Evolutionary conservation across 2,888 invertebrate genomes (phyloP).

Genomic region (Carcina quercana): DNA sequence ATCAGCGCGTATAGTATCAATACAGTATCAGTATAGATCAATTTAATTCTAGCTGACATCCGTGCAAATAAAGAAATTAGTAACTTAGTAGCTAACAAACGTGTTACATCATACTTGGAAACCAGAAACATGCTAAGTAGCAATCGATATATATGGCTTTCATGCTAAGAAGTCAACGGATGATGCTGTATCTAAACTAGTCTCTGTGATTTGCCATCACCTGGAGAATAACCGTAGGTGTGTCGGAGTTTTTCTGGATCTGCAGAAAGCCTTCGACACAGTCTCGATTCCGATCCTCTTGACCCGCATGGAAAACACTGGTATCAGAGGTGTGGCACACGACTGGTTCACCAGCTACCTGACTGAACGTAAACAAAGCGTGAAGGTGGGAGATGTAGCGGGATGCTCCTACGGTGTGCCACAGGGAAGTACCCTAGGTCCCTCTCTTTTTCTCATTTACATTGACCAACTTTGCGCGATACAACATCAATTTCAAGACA

Average conservation of each 20-base stretch:
- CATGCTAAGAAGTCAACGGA: background rate
- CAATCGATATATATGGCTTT: slow-evolving; percentile 1
- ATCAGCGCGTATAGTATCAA: background rate
- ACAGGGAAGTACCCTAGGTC: slow-evolving; percentile 1
- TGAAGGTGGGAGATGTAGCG: background rate
- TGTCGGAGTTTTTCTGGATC: slow-evolving; percentile 1
- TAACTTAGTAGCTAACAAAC: too few species aligned
- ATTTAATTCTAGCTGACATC: too few species aligned
- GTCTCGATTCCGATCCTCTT: background rate
- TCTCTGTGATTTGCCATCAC: background rate
- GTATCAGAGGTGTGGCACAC: background rate
- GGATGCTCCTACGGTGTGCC: background rate
- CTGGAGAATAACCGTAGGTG: background rate
- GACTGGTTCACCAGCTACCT: background rate
- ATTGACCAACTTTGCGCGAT: background rate
- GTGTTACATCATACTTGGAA: too few species aligned
- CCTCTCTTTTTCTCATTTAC: background rate
- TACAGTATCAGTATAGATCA: too few species aligned
- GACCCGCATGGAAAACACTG: background rate
- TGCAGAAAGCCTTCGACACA: slow-evolving; percentile 6
- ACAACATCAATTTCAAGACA: background rate
- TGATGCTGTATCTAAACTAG: background rate
- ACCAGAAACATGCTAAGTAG: too few species aligned
- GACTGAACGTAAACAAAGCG: background rate
- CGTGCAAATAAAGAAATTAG: too few species aligned